Conservation (phyloP, 2,113 vertebrate genomes). For the Psilopsiagon aurifrons region DNA sequence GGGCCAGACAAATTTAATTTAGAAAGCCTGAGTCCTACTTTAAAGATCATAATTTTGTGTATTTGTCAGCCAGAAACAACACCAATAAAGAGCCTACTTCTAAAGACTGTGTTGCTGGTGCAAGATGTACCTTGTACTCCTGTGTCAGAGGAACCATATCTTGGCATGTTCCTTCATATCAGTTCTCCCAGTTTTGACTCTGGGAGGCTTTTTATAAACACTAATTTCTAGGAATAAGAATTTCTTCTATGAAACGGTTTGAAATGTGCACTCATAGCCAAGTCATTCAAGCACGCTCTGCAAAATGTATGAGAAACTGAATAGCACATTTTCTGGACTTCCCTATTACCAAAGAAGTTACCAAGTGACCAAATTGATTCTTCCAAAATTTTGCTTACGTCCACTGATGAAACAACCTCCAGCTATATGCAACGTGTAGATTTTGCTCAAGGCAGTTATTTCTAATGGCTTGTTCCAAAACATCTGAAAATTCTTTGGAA, state of each 20-base stretch:
- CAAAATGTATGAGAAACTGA: not conserved
- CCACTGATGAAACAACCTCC: not conserved
- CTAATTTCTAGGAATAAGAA: not conserved
- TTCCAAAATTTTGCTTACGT: not conserved
- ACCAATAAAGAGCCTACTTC: not conserved
- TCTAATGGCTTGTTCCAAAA: not conserved
- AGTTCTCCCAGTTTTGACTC: not conserved
- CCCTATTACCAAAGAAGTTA: not conserved
- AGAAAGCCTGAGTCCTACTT: not conserved
- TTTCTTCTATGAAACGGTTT: not conserved
- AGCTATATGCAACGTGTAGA: accelerated
- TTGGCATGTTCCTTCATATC: not conserved
- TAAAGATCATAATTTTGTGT: not conserved
- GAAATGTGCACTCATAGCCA: not conserved
- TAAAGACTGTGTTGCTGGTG: not conserved
- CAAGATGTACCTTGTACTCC: not conserved
- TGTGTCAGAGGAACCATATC: not conserved
- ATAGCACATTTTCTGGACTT: not conserved
- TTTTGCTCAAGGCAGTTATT: not conserved
- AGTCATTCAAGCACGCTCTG: not conserved
- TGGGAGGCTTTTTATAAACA: not conserved
- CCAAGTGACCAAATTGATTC: not conserved
- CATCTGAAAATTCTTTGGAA: not conserved
- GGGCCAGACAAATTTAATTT: not conserved
- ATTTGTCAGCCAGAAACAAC: not conserved